phyloP scores from a whole-genome alignment of 2,888 invertebrate species.

The Stomorhina lunata region DNA sequence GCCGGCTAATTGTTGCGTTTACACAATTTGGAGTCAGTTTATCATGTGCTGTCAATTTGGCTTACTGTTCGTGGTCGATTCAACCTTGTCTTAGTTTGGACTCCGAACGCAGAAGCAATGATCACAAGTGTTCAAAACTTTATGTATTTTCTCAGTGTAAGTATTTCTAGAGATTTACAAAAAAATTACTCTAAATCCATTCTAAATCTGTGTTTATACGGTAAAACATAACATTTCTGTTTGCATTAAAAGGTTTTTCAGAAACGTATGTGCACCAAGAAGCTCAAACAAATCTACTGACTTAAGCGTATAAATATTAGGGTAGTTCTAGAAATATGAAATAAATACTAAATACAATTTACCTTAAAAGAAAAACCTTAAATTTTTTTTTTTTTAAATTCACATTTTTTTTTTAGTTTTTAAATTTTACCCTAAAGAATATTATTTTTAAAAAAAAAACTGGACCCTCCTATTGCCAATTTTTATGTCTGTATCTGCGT shows the following conservation, averaged over 20 bases:
- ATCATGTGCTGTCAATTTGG: too few species aligned
- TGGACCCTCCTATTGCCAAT: too few species aligned
- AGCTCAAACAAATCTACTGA: background rate
- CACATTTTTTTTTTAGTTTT: too few species aligned
- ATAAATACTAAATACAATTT: too few species aligned
- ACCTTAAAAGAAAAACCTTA: too few species aligned
- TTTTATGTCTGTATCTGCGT: constrained; percentile 16
- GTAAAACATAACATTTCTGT: constrained; percentile 30
- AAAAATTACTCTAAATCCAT: constrained; percentile 30
- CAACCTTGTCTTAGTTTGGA: too few species aligned
- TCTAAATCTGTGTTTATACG: constrained; percentile 48
- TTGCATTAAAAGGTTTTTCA: background rate
- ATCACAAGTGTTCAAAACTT: background rate
- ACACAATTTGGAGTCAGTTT: too few species aligned
- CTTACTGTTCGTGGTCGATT: too few species aligned
- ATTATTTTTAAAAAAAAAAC: too few species aligned
- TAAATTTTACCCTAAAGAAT: too few species aligned
- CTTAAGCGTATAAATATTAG: background rate
- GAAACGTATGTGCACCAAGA: background rate
- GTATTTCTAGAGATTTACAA: constrained; percentile 4
- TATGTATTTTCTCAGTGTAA: background rate
- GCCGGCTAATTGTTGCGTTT: too few species aligned
- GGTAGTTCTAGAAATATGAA: background rate
- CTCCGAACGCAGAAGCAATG: background rate
- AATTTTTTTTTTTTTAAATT: too few species aligned